phyloP scores from a whole-genome alignment of 1,140 invertebrate species.

The Philotrypesis tridentata region DNA sequence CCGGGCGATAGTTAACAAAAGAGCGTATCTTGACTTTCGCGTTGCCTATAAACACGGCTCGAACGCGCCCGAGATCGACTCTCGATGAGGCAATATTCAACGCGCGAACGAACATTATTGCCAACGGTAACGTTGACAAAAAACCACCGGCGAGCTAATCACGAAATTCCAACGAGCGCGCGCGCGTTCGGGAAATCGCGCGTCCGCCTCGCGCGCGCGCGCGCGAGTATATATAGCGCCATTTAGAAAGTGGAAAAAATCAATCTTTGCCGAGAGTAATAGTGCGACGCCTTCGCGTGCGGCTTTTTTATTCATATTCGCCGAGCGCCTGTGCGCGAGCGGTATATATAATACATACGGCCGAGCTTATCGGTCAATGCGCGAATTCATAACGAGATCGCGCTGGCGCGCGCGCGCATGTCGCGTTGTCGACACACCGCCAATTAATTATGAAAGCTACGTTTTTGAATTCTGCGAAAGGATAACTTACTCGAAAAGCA shows the following conservation, averaged over 20 bases:
- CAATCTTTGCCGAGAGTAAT: conserved; percentile 44
- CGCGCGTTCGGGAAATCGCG: conserved; percentile 55
- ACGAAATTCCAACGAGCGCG: conserved; percentile 61
- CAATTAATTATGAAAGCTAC: neutral
- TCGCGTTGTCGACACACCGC: too few species aligned
- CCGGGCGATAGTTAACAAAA: conserved; percentile 34
- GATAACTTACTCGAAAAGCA: neutral
- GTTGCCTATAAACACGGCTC: neutral
- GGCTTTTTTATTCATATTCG: neutral
- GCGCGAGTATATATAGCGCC: conserved; percentile 33
- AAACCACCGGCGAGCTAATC: conserved; percentile 62
- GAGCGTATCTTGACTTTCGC: conserved; percentile 29
- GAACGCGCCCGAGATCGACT: conserved; percentile 13
- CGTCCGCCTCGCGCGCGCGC: neutral
- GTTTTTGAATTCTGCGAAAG: neutral
- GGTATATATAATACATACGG: conserved; percentile 1
- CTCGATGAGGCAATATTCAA: conserved; percentile 68
- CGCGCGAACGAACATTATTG: conserved; percentile 71
- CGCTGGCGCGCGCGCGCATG: too few species aligned
- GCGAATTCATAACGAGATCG: too few species aligned
- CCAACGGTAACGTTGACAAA: conserved; percentile 60
- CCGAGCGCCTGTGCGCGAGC: too few species aligned
- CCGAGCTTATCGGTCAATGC: neutral
- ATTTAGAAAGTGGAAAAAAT: conserved; percentile 70
- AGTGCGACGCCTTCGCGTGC: conserved; percentile 14